These are phyloP conservation scores for Varecia variegata DNA, from an alignment of 2,797 vertebrate genomes.

Conservation along the genomic window DNA sequence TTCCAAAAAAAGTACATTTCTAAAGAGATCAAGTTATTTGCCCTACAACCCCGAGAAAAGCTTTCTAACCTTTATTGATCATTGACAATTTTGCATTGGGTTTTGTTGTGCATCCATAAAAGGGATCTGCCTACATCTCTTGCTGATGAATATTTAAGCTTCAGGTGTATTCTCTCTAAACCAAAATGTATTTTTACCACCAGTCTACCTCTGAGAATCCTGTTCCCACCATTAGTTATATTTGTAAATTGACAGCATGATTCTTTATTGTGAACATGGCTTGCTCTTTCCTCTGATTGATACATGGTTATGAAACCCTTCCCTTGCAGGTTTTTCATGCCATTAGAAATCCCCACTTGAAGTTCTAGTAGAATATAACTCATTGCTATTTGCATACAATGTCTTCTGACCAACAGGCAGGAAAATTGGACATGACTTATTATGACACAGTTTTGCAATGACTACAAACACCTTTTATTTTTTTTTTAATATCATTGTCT, in stretches of 20 bases:
- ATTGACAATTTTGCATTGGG: neutral
- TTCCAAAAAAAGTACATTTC: neutral
- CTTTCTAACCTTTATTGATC: neutral
- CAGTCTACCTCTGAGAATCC: neutral
- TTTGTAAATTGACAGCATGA: neutral
- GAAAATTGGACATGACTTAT: constrained; percentile 27
- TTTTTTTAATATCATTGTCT: constrained; percentile 61
- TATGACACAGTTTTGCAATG: constrained; percentile 35
- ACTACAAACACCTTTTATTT: constrained; percentile 55
- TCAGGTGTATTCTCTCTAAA: neutral
- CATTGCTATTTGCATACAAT: neutral
- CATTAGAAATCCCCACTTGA: neutral
- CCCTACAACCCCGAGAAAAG: rapidly evolving
- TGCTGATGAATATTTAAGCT: neutral
- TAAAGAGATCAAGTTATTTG: neutral
- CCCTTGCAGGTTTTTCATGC: neutral
- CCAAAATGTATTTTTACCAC: rapidly evolving
- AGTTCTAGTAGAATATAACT: rapidly evolving
- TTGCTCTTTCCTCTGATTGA: neutral
- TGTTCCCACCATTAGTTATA: neutral
- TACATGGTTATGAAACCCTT: neutral
- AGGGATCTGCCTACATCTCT: neutral
- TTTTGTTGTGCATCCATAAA: neutral
- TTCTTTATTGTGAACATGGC: neutral
- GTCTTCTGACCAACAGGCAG: neutral